Evolutionary conservation across 2,888 invertebrate species (phyloP), one percentile per base, ranked within the genome.

Genomic region (Suillia variegata): DNA sequence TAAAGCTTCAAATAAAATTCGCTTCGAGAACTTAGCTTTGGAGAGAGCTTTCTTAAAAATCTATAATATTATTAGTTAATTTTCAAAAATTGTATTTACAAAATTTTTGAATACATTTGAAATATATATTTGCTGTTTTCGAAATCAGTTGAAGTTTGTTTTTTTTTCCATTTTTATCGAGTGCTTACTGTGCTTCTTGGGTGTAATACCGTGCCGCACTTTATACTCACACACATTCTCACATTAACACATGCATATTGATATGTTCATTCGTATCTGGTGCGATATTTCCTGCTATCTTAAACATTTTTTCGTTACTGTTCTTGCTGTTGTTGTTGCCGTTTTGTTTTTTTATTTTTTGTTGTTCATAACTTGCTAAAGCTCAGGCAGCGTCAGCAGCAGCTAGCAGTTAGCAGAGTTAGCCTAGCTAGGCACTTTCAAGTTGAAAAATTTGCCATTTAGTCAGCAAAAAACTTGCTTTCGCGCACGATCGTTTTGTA

Each of bases 391-490:
- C n/a, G n/a, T n/a, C n/a, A n/a, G n/a, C n/a, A n/a, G n/a, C n/a
- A n/a, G n/a, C n/a, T n/a, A n/a, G n/a, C n/a, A n/a, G n/a, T n/a
- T n/a, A n/a, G n/a, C n/a, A n/a, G n/a, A n/a, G n/a, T n/a, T n/a
- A n/a, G n/a, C 31, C 12, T 26, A 45, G 48, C 10, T 54, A 62
- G 59, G 59, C 62, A 62, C 45, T 56, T 57, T 45, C 6, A 59
- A 62, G 61, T 53, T 48, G 58, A 60, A 59, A 68, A 61, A 55
- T 66, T 73, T 69, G 68, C 70, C 69, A 70, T 74, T 75, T 70
- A 73, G 75, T 75, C 68, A 67, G 70, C 73, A 72, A 71, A 69
- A 73, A 75, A 74, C 74, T 71, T 68, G 75, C 75, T 74, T 72
- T 73, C 71, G 73, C 71, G 71, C 69, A 70, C 69, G 72, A 73